These are phyloP conservation scores for Cartodere bifasciata DNA, from an alignment of 2,888 invertebrate species.

Conservation along the genomic window DNA sequence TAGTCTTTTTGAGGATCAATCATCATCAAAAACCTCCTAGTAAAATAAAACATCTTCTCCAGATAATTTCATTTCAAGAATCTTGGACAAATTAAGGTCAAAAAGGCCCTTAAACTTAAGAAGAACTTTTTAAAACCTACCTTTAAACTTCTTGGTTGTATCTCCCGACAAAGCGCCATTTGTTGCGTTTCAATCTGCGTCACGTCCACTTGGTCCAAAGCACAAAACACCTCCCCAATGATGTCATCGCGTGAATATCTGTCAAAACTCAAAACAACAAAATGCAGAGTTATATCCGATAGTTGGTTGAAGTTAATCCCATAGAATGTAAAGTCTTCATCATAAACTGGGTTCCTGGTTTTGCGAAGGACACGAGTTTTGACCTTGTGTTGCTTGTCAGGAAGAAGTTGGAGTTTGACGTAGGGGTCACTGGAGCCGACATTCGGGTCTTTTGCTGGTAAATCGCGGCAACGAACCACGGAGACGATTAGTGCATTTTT, in stretches of 20 bases:
- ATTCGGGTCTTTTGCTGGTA: conserved; percentile 74
- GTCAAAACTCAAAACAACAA: conserved; percentile 89
- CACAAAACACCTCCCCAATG: conserved; percentile 91
- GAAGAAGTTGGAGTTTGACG: conserved; percentile 91
- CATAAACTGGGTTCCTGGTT: conserved; percentile 91
- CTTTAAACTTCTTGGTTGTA: conserved; percentile 87
- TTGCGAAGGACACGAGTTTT: conserved; percentile 93
- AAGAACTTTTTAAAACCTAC: conserved; percentile 36
- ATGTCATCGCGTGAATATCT: conserved; percentile 97
- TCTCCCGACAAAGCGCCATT: conserved; percentile 73
- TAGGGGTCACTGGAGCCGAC: conserved; percentile 88
- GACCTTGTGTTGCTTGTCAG: conserved; percentile 95
- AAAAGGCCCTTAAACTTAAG: conserved; percentile 3
- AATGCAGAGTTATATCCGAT: conserved; percentile 81
- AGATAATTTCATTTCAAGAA: too few species aligned
- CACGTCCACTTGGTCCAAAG: conserved; percentile 54
- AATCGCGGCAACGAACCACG: conserved; percentile 77
- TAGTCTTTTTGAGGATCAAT: too few species aligned
- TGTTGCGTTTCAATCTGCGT: conserved; percentile 64
- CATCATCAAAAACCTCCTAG: too few species aligned
- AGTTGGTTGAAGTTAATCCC: conserved; percentile 80
- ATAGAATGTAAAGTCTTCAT: conserved; percentile 98
- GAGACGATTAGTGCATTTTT: conserved; percentile 86
- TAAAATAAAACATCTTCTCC: too few species aligned
- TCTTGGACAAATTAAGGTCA: too few species aligned